Evolutionary conservation across 2,888 invertebrate species (phyloP).

Genomic region (Thymelicus lineola): DNA sequence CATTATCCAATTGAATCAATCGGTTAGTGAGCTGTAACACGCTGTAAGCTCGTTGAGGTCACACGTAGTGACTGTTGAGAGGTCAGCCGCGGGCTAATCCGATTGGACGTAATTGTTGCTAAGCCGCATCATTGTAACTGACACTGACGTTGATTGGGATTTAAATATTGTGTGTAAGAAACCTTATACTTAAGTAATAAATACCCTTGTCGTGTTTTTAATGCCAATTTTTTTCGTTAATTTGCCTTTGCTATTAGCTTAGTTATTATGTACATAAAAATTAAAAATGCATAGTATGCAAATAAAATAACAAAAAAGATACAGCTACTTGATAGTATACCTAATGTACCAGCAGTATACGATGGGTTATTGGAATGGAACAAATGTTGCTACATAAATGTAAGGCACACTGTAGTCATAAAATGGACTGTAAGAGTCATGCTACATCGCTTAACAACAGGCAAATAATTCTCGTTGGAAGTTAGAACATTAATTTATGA

Average conservation of each 20-base stretch:
- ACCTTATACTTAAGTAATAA: no score
- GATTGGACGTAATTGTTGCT: constrained; percentile 21
- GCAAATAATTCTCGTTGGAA: neutral
- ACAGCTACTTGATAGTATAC: no score
- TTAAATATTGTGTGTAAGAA: neutral
- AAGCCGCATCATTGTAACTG: neutral
- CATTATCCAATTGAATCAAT: constrained; percentile 71
- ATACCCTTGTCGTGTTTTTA: no score
- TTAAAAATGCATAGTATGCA: no score
- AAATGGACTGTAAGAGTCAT: neutral
- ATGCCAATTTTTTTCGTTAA: no score
- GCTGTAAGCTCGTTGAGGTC: constrained; percentile 50
- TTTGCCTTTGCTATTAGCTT: no score
- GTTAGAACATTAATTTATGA: constrained; percentile 1
- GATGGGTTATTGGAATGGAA: no score
- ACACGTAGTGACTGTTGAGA: constrained; percentile 51
- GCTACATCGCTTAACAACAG: constrained; percentile 6
- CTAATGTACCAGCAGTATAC: no score
- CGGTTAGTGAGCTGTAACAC: constrained; percentile 65
- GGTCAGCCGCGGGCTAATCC: constrained; percentile 17
- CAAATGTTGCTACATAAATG: no score
- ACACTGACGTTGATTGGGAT: neutral
- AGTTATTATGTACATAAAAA: no score
- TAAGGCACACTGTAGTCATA: no score
- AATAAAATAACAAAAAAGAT: no score